These are phyloP conservation scores for Drosophila repletoides DNA, from an alignment of 1,140 invertebrate genomes.

Conservation along the genomic window DNA sequence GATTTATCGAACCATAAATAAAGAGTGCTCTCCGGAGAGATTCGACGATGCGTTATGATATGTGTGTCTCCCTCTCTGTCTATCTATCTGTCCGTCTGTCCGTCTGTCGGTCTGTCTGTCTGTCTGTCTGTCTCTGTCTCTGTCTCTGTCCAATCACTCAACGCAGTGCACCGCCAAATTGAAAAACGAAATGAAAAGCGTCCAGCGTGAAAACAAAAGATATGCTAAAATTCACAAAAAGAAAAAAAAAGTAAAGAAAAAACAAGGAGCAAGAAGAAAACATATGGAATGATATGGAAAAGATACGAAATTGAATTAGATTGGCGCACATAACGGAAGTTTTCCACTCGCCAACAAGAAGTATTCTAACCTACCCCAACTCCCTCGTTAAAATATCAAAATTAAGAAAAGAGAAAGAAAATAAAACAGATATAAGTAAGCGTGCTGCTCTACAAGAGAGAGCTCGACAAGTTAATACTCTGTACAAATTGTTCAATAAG, in stretches of 20 bases:
- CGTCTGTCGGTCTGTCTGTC: not conserved
- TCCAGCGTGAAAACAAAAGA: slow-evolving; percentile 16
- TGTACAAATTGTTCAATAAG: too few relatives aligned
- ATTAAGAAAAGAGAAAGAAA: not conserved
- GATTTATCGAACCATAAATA: slow-evolving; percentile 57
- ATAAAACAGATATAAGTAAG: too few relatives aligned
- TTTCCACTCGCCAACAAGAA: not conserved
- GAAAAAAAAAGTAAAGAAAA: not conserved
- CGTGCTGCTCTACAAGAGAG: too few relatives aligned
- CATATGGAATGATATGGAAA: not conserved
- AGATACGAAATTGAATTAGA: slow-evolving; percentile 9
- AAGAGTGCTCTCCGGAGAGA: slow-evolving; percentile 11
- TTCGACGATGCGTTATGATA: slow-evolving; percentile 44
- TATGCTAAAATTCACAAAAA: not conserved
- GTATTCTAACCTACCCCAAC: not conserved
- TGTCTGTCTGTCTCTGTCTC: not conserved
- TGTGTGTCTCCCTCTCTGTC: not conserved
- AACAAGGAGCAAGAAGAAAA: not conserved
- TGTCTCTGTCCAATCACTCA: not conserved
- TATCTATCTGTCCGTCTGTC: not conserved
- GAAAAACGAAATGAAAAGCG: slow-evolving; percentile 21
- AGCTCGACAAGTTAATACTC: too few relatives aligned
- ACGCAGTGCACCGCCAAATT: slow-evolving; percentile 1
- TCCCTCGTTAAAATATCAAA: not conserved
- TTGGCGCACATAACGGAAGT: not conserved